Conservation (phyloP, 2,797 vertebrate species). For the Microhierax caerulescens region DNA sequence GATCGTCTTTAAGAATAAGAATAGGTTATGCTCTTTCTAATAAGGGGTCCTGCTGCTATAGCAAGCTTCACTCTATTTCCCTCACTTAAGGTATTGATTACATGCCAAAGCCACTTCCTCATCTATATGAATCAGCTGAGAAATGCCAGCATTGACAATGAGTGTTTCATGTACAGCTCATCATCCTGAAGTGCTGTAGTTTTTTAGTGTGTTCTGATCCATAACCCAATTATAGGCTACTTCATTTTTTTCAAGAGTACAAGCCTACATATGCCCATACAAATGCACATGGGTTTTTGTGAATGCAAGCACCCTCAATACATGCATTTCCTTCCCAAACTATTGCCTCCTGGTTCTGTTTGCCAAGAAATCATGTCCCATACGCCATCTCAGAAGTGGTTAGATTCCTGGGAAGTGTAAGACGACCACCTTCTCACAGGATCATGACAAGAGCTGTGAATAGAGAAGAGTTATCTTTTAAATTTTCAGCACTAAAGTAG, state of each 20-base stretch:
- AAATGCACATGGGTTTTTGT: background rate
- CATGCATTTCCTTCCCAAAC: background rate
- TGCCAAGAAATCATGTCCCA: background rate
- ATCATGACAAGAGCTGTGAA: background rate
- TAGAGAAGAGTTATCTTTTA: background rate
- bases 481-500: background rate
- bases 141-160: constrained; percentile 68
- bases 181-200: background rate
- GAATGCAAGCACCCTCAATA: background rate
- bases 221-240: background rate
- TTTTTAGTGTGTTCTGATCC: constrained; percentile 52
- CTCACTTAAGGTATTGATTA: constrained; percentile 62
- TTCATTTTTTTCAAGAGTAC: background rate
- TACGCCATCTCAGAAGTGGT: background rate
- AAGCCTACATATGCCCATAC: background rate
- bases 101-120: constrained; percentile 63
- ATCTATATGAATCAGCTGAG: constrained; percentile 4
- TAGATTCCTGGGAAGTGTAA: background rate
- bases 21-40: constrained; percentile 20
- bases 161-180: constrained; percentile 28
- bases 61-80: constrained; percentile 3
- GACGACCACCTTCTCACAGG: background rate
- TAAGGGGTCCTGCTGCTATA: constrained; percentile 45
- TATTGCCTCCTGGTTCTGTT: background rate
- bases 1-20: constrained; percentile 13